Base-by-base conservation (phyloP, 1,140 invertebrate genomes). In the Drosophila melanica region DNA sequence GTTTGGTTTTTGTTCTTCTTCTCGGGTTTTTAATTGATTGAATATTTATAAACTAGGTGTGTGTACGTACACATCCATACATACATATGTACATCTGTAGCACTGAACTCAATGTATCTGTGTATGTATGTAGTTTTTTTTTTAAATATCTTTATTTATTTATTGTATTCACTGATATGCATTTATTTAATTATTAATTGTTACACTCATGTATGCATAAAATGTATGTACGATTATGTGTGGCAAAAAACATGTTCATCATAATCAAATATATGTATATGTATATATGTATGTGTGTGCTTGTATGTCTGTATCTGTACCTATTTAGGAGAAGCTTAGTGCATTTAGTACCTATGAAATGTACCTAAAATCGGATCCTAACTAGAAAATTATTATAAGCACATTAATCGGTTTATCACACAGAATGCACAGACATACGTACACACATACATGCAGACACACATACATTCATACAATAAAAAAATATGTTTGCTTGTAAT, bases 91-190 rank as follows among this genome's bases (percentile, higher is more conserved):
- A 68, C 44, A 45, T 42, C 8, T 30, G 23, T 48, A 59, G 42
- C 57, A 20, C 39, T 55, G 44, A 45, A 58, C 37, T 48, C 50
- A 23, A 65, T 65, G 42, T 47, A 55, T 54, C 53, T 16, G 39
- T 51, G 47, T 27, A 47, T 54, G 39, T 42, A 16, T 54, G 41
- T 53, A 12, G 37, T 18, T 41, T 14, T 47, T 57, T 51, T 41
- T 57, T 69, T 57, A n/a, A n/a, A n/a, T n/a, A n/a, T n/a, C 4
- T 57, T 30, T 30, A 37, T 41, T 47, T 62, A 53, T 65, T 75
- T 75, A 82, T 86, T 89, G 79, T 86, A 72, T 79, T 84, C 70
- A 77, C 53, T 85, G 81, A 85, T 85, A 85, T 85, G 81, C 81
- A 86, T 84, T 84, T 80, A 84, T 84, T 84, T 77, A 84, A 76